Percentiles rank a stretch among this genome's conserved stretches.
These are phyloP conservation scores for Saguinus midas DNA, from an alignment of 2,113 vertebrate genomes.

Conservation along the genomic window DNA sequence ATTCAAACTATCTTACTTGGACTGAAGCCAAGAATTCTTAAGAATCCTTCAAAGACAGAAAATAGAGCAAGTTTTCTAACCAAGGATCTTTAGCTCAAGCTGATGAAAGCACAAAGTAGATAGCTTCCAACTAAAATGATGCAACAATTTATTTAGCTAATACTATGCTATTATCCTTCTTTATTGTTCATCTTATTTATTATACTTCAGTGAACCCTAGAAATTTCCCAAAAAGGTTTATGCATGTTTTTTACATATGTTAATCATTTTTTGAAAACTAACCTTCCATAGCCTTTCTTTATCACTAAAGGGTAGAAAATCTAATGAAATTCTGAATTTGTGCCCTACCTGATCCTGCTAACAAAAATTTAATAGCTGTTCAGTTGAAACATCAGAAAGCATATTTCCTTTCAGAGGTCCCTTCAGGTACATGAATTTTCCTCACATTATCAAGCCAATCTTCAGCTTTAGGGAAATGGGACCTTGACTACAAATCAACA, in stretches of 20 bases:
- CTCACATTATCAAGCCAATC: background rate
- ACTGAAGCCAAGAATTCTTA: background rate
- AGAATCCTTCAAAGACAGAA: background rate
- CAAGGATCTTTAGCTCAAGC: background rate
- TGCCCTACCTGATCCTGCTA: background rate
- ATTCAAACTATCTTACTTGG: background rate
- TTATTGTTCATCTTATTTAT: background rate
- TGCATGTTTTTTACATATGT: background rate
- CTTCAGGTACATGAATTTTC: background rate
- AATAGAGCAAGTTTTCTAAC: background rate
- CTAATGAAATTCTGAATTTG: background rate
- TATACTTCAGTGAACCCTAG: background rate
- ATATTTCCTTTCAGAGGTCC: background rate
- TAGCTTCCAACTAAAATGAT: background rate
- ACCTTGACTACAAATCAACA: background rate
- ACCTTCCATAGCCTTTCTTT: background rate
- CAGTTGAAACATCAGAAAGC: background rate
- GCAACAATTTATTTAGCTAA: background rate
- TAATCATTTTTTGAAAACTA: background rate
- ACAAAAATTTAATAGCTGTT: background rate
- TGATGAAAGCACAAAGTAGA: background rate
- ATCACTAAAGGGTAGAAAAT: background rate
- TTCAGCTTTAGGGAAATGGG: background rate
- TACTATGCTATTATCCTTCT: background rate
- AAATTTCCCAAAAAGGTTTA: background rate